phyloP scores from a whole-genome alignment of 2,797 vertebrate species.

The Arctocebus calabarensis region DNA sequence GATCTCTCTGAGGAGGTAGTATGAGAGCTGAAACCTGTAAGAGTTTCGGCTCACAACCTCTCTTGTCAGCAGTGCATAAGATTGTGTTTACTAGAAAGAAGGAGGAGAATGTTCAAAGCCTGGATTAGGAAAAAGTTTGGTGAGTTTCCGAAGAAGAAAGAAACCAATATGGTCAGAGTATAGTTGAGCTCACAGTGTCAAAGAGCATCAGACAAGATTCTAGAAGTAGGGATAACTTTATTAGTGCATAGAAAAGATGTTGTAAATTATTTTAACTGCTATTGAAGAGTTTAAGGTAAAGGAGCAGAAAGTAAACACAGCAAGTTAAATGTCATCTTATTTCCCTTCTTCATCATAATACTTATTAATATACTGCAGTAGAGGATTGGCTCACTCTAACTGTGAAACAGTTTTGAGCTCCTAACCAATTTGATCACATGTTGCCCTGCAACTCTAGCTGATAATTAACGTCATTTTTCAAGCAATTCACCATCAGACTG shows the following conservation, averaged over 20 bases:
- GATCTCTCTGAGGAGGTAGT: neutral
- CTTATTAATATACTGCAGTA: constrained; percentile 35
- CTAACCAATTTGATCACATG: constrained; percentile 24
- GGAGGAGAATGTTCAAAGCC: neutral
- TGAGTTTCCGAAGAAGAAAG: constrained; percentile 9
- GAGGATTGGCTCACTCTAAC: neutral
- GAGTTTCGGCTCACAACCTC: neutral
- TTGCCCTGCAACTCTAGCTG: neutral
- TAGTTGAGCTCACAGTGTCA: neutral
- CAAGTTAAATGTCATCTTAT: neutral
- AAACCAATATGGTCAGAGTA: neutral
- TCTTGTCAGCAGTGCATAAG: neutral
- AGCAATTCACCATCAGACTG: neutral
- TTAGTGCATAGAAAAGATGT: neutral
- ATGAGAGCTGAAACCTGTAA: neutral
- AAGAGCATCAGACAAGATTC: neutral
- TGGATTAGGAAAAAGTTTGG: constrained; percentile 40
- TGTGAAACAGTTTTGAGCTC: constrained; percentile 14
- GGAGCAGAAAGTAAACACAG: neutral
- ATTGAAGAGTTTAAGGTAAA: constrained; percentile 46
- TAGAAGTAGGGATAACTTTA: neutral
- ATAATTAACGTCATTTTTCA: constrained; percentile 29
- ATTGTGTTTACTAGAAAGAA: neutral
- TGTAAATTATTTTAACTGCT: constrained; percentile 9
- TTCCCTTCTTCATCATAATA: neutral